These are phyloP conservation scores for Petrophora chlorosata DNA, from an alignment of 2,888 invertebrate species.

Conservation along the genomic window DNA sequence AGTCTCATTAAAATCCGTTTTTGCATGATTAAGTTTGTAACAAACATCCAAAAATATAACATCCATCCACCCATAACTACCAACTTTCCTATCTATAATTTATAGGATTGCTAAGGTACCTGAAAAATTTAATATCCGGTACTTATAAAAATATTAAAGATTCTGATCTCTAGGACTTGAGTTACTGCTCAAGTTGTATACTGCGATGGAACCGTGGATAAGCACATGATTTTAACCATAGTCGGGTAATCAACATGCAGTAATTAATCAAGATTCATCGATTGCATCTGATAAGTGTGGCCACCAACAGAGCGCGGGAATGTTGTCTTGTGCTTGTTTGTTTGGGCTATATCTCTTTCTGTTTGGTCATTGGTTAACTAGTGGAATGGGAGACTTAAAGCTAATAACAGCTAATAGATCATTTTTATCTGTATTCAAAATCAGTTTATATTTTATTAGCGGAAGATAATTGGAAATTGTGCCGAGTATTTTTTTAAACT, in stretches of 20 bases:
- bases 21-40: too few species aligned
- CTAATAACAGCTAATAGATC: neutral
- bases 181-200: slow-evolving; percentile 31
- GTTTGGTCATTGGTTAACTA: slow-evolving; percentile 5
- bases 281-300: slow-evolving; percentile 56
- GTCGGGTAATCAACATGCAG: slow-evolving; percentile 54
- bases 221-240: slow-evolving; percentile 52
- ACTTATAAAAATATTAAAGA: neutral
- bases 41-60: too few species aligned
- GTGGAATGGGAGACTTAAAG: neutral
- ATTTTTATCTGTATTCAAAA: neutral
- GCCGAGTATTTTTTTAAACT: too few species aligned
- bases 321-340: slow-evolving; percentile 20
- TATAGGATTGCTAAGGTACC: too few species aligned
- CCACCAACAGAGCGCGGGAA: slow-evolving; percentile 58
- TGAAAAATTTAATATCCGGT: too few species aligned
- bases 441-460: too few species aligned
- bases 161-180: neutral
- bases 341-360: slow-evolving; percentile 16
- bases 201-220: slow-evolving; percentile 42
- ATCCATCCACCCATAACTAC: too few species aligned
- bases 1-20: too few species aligned
- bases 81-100: too few species aligned
- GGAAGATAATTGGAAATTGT: too few species aligned
- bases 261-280: slow-evolving; percentile 66